A percentile compares a stretch with the other conserved stretches of the same genome.
These are phyloP conservation scores for Lepidurus couesii DNA, from an alignment of 1,140 invertebrate species.

Conservation along the genomic window DNA sequence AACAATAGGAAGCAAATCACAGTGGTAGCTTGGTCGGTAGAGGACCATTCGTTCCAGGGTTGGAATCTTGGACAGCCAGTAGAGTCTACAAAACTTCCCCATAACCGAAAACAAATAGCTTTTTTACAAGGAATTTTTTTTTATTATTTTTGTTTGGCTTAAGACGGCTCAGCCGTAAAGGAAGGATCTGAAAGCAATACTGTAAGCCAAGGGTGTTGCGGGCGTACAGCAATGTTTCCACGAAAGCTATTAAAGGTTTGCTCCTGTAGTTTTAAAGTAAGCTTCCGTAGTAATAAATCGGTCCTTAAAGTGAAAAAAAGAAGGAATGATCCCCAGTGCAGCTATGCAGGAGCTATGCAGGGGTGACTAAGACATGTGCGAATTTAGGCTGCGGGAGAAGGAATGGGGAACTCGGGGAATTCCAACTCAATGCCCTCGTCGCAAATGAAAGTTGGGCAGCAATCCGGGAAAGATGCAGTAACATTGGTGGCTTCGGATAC, in stretches of 20 bases:
- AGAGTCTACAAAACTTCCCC: not conserved
- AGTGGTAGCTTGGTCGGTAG: not conserved
- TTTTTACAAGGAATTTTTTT: not conserved
- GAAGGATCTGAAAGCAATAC: not conserved
- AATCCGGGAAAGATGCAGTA: slow-evolving; percentile 72
- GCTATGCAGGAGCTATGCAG: not conserved
- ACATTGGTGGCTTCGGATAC: slow-evolving; percentile 78
- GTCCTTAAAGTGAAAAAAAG: not conserved
- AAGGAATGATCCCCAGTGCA: not conserved
- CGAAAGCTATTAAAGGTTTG: not conserved
- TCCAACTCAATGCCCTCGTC: slow-evolving; percentile 74
- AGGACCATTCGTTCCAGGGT: not conserved
- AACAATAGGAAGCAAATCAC: not conserved
- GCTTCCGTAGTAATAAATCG: not conserved
- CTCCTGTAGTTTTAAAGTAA: not conserved
- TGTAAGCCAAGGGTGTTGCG: not conserved
- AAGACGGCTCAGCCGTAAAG: not conserved
- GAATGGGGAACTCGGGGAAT: slow-evolving; percentile 42
- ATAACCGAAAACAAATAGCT: not conserved
- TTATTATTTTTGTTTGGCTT: not conserved
- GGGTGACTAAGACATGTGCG: not conserved
- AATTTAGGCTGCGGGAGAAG: not conserved
- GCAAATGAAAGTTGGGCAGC: slow-evolving; percentile 77
- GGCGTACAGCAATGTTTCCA: not conserved
- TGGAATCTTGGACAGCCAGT: not conserved